Evolutionary conservation across 1,140 invertebrate species (phyloP).

Genomic region (Euura lappo): DNA sequence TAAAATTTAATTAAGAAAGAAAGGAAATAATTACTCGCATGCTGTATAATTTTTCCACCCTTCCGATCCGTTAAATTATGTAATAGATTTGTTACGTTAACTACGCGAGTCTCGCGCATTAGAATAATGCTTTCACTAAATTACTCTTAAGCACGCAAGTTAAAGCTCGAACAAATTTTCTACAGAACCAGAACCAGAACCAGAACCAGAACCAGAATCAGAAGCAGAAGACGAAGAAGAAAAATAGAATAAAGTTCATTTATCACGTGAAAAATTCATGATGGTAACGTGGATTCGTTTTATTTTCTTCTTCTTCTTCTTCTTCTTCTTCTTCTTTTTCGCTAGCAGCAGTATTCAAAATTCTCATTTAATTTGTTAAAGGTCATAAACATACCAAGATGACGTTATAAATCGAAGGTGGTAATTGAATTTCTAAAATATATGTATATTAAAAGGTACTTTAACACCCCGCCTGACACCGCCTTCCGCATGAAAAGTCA

Average conservation of each 20-base stretch:
- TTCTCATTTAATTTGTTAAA: background rate
- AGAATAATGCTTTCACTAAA: background rate
- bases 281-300: background rate
- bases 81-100: too few relatives aligned
- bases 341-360: background rate
- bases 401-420: constrained; percentile 1
- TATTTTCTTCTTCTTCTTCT: background rate
- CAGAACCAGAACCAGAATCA: too few relatives aligned
- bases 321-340: background rate
- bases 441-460: too few relatives aligned
- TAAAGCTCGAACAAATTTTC: background rate
- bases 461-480: background rate
- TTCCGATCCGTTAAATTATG: too few relatives aligned
- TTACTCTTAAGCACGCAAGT: constrained; percentile 1
- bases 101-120: background rate
- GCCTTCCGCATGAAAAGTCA: background rate
- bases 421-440: constrained; percentile 1
- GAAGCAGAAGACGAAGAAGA: too few relatives aligned
- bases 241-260: background rate
- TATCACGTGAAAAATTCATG: background rate
- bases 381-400: background rate
- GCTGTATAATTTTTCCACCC: too few relatives aligned
- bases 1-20: too few relatives aligned
- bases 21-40: too few relatives aligned
- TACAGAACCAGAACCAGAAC: background rate